phyloP scores from a whole-genome alignment of 2,797 vertebrate genomes.

The Pogonophryne albipinna region DNA sequence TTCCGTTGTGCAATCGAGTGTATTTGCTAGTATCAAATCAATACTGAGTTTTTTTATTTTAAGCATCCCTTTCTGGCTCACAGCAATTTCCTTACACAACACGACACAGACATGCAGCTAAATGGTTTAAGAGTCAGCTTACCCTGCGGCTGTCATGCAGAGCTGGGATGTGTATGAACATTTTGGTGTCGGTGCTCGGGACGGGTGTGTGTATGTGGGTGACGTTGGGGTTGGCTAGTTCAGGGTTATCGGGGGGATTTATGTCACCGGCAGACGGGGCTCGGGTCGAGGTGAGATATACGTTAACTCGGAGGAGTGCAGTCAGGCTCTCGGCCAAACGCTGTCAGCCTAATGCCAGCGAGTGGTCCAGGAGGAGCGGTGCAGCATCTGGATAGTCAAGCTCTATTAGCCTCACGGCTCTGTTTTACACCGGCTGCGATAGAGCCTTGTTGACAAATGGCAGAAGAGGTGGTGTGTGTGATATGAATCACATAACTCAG shows the following conservation, averaged over 20 bases:
- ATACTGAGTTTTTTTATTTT: background rate
- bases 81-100: background rate
- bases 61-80: background rate
- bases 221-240: slow-evolving; percentile 31
- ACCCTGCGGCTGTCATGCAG: slow-evolving; percentile 13
- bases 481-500: slow-evolving; percentile 78
- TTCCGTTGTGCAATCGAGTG: background rate
- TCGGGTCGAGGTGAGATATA: slow-evolving; percentile 64
- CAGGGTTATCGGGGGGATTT: slow-evolving; percentile 61
- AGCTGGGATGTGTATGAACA: slow-evolving; percentile 21
- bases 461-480: slow-evolving; percentile 76
- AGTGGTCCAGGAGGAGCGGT: slow-evolving; percentile 66
- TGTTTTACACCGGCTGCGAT: slow-evolving; percentile 77
- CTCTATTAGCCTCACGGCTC: slow-evolving; percentile 81
- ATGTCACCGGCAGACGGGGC: slow-evolving; percentile 53
- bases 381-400: slow-evolving; percentile 83
- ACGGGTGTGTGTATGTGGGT: slow-evolving; percentile 9
- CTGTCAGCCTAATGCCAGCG: slow-evolving; percentile 70
- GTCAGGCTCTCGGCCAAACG: slow-evolving; percentile 72
- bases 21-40: slow-evolving; percentile 1
- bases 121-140: slow-evolving; percentile 23
- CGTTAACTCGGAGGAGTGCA: slow-evolving; percentile 61
- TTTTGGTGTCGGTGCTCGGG: slow-evolving; percentile 17
- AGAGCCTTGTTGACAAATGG: slow-evolving; percentile 79
- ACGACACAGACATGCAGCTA: slow-evolving; percentile 24